phyloP scores from a whole-genome alignment of 2,113 vertebrate species.

The Neomonachus schauinslandi region DNA sequence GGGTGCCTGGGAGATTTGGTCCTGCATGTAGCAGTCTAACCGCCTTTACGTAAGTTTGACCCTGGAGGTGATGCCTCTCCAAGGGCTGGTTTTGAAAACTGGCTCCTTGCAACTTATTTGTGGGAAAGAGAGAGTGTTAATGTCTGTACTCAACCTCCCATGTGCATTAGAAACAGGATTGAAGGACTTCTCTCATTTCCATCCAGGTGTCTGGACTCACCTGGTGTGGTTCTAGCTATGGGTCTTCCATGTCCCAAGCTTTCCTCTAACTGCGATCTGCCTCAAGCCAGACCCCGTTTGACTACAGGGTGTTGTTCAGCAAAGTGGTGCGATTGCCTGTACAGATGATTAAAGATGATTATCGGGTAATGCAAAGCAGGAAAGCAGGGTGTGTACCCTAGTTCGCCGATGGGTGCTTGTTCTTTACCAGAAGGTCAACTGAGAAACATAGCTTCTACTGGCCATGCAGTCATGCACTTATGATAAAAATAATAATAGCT shows the following conservation, averaged over 20 bases:
- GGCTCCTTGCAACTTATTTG: neutral
- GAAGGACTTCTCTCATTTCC: neutral
- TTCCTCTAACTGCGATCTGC: neutral
- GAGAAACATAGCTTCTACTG: neutral
- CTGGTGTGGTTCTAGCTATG: neutral
- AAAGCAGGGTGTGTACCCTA: neutral
- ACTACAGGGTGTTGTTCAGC: neutral
- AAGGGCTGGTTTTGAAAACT: neutral
- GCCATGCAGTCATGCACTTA: neutral
- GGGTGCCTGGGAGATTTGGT: neutral
- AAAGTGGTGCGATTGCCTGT: neutral
- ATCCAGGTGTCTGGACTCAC: neutral
- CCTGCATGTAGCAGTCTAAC: neutral
- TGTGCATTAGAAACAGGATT: neutral
- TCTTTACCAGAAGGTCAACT: neutral
- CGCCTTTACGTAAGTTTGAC: neutral
- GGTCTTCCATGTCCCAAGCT: neutral
- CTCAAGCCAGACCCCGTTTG: neutral
- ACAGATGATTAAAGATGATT: neutral
- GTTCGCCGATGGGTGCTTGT: neutral
- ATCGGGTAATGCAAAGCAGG: neutral
- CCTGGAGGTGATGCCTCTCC: neutral
- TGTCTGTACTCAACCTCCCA: neutral
- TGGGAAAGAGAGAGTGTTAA: neutral
- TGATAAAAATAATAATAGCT: neutral